These are phyloP conservation scores for Perca flavescens DNA, from an alignment of 2,113 vertebrate genomes.

Conservation along the genomic window DNA sequence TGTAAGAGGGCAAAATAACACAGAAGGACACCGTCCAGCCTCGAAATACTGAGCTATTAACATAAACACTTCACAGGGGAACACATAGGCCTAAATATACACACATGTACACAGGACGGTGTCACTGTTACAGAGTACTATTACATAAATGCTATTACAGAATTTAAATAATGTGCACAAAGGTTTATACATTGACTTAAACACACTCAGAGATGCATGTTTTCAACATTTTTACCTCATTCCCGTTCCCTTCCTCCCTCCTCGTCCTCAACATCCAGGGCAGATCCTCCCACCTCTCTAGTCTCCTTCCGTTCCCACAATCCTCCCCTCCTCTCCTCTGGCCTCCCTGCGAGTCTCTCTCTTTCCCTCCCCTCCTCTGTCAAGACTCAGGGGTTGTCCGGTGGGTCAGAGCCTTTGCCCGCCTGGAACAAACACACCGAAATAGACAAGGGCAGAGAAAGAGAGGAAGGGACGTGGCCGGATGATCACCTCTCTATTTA, in stretches of 20 bases:
- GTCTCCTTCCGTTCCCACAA: slow-evolving; percentile 57
- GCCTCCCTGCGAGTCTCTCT: slow-evolving; percentile 18
- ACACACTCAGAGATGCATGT: neutral
- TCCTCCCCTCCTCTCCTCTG: slow-evolving; percentile 12
- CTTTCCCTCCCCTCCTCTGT: neutral
- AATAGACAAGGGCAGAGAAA: slow-evolving; percentile 75
- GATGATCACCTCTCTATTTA: slow-evolving; percentile 52
- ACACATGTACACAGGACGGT: neutral
- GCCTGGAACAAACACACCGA: slow-evolving; percentile 73
- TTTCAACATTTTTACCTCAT: slow-evolving; percentile 23
- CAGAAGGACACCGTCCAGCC: slow-evolving; percentile 19
- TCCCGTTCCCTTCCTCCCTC: neutral
- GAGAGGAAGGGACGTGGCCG: slow-evolving; percentile 63
- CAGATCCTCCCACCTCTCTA: neutral
- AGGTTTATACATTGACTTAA: neutral
- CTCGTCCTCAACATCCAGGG: neutral
- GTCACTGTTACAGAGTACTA: neutral
- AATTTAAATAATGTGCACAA: neutral
- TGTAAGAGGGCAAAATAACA: slow-evolving; percentile 64
- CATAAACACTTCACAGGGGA: slow-evolving; percentile 13
- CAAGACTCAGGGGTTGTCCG: slow-evolving; percentile 43
- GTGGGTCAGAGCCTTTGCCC: slow-evolving; percentile 44
- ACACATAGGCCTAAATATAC: neutral
- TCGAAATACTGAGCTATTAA: slow-evolving; percentile 28
- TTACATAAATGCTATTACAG: neutral